These are phyloP conservation scores for Echinometra lucunter DNA, from an alignment of 53 echinoderm and acorn worm species.

Conservation along the genomic window DNA sequence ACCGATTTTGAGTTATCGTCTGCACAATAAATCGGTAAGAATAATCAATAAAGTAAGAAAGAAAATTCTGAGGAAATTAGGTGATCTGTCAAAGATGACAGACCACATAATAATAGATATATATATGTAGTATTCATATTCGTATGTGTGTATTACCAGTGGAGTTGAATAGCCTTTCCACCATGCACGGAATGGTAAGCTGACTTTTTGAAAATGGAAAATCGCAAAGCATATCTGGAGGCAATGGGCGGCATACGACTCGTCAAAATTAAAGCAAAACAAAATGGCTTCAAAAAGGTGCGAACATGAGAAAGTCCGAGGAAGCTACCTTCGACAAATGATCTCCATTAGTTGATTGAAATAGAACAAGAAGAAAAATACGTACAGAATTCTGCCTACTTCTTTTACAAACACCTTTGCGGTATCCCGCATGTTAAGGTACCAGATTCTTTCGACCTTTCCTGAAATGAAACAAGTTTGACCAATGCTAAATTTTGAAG, in stretches of 20 bases:
- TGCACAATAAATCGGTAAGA: too few species aligned
- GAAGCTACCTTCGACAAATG: neutral
- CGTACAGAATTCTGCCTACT: neutral
- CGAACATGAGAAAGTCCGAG: neutral
- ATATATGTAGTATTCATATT: neutral
- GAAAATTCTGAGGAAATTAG: too few species aligned
- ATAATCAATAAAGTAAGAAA: too few species aligned
- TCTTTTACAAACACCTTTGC: neutral
- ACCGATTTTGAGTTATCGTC: too few species aligned
- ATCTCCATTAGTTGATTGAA: constrained; percentile 43
- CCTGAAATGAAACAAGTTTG: too few species aligned
- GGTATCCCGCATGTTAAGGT: neutral
- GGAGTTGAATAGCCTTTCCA: neutral
- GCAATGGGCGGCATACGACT: constrained; percentile 20
- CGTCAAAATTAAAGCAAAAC: constrained; percentile 15
- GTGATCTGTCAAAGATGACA: too few species aligned
- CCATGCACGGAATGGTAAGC: neutral
- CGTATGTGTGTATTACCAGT: neutral
- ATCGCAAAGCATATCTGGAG: constrained; percentile 23
- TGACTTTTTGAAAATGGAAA: neutral
- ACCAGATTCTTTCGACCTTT: neutral
- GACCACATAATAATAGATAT: too few species aligned
- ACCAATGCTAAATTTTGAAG: too few species aligned
- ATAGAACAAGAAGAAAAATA: neutral
- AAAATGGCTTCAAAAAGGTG: constrained; percentile 40